Evolutionary conservation across 2,113 vertebrate species (phyloP), one percentile per base, ranked within the genome.

Genomic region (Apodemus speciosus): DNA sequence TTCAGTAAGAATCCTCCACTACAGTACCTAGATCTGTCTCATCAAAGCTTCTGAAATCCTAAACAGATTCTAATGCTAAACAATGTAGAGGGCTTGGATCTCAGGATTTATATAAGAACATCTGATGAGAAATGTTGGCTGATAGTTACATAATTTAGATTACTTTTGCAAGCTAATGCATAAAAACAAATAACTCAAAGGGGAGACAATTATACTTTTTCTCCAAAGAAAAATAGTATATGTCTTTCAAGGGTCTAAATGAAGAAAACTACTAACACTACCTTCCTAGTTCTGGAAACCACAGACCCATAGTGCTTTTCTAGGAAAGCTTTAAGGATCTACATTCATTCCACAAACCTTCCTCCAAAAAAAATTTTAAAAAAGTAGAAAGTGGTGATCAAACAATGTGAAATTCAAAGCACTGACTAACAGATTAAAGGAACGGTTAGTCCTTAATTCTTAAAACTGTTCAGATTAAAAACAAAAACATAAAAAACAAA

Each of bases 1-100:
- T 71, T 58, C 77, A 60, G 43, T 20, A 56, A 64, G 84, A 89
- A 86, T 85, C 64, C 5, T 79, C 6, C 58, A n/a, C 38, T 64
- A 38, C 15, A 88, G 30, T 30, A 53, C 68, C 27, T 38, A 10
- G 3, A 81, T 16, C 56, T 72, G 27, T 77, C 46, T 88, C 53
- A 92, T 16, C 35, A 86, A 86, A 38, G 66, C 46, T 86, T 86
- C 85, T 56, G 49, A 69, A 68, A 95, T 53, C 21, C 56, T n/a
- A 38, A 35, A 68, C 66, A 68, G 64, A 66, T 15, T 71, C 68
- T 71, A 71, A 69, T 69, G 35, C 66, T 69, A 69, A 40, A 9
- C 3, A 90, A 77, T 7, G 4, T 1, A 9, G 7, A 38, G n/a
- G 69, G 2, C 62, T 64, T 40, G 18, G 27, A 43, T 10, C 18